Evolutionary conservation across 2,888 invertebrate species (phyloP), one percentile per base, ranked within the genome.

Genomic region (Buathra laborator): DNA sequence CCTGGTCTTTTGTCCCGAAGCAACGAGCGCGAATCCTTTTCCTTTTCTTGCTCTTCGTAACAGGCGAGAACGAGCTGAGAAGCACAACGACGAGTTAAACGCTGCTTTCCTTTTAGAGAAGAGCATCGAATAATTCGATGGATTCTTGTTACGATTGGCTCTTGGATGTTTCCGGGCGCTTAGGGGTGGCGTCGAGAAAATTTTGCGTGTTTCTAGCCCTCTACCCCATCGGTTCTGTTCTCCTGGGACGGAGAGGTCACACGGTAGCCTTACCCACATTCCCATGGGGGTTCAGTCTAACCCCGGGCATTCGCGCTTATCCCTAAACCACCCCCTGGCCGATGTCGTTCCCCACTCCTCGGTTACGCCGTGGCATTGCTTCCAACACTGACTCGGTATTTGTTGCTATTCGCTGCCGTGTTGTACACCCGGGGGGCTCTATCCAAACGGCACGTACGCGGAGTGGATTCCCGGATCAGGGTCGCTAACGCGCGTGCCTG

Each of bases 191-290:
- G 29, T 12, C 9, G 14, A 24, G 71, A 68, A 56, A 70, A 70
- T 85, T 68, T 75, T 1, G 62, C 67, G 75, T 74, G 16, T 48
- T 53, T 56, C 44, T 46, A 77, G 62, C 70, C 66, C 68, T 75
- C 59, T 44, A 82, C 87, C 89, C 83, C 83, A 83, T 84, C 71
- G 86, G 86, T 92, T 85, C 92, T 94, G 92, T 85, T 93, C 92
- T 92, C 94, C 94, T 93, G 91, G 90, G 92, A 93, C 85, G 89
- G 91, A 93, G 94, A 94, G 94, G 94, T 94, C 94, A 94, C 92
- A 91, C 89, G 88, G 88, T 89, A 92, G 93, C 93, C 92, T 93
- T 93, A 92, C 91, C 93, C 92, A 93, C 91, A 92, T 93, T 91
- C 91, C 91, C 92, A 91, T 92, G 92, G 92, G 92, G 90, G 89